phyloP scores from a whole-genome alignment of 2,113 vertebrate genomes.

The Nicator chloris region DNA sequence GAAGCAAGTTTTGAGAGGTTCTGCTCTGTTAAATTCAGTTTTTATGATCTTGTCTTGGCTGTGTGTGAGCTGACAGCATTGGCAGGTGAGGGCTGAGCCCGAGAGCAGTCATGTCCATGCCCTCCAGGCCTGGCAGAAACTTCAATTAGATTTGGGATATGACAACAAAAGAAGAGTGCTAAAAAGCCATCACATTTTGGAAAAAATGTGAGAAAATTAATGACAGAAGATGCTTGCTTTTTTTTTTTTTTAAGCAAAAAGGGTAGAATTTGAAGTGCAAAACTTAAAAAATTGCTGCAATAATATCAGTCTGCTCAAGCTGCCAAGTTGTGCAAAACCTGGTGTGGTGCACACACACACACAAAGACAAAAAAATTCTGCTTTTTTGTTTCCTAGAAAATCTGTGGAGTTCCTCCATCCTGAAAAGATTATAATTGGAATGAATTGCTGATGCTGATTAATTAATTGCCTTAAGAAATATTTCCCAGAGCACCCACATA shows the following conservation, averaged over 20 bases:
- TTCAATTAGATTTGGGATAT: not conserved
- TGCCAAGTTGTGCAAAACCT: not conserved
- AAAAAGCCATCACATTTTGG: not conserved
- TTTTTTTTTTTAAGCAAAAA: not conserved
- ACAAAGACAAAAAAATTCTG: not conserved
- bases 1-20: not conserved
- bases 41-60: not conserved
- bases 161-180: constrained; percentile 24
- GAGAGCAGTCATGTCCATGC: not conserved
- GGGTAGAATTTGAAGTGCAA: not conserved
- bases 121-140: not conserved
- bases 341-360: not conserved
- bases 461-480: not conserved
- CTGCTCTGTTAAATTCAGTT: not conserved
- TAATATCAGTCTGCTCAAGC: not conserved
- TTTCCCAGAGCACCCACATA: not conserved
- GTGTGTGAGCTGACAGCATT: not conserved
- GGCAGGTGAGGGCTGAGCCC: not conserved
- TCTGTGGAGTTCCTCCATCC: not conserved
- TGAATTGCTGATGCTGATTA: not conserved
- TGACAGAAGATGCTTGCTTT: not conserved
- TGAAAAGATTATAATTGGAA: not conserved
- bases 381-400: not conserved
- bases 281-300: not conserved
- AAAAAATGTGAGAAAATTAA: constrained; percentile 35